Evolutionary conservation across 2,888 invertebrate species (phyloP), one percentile per base, ranked within the genome.

Genomic region (Leptinotarsa peninsularis): DNA sequence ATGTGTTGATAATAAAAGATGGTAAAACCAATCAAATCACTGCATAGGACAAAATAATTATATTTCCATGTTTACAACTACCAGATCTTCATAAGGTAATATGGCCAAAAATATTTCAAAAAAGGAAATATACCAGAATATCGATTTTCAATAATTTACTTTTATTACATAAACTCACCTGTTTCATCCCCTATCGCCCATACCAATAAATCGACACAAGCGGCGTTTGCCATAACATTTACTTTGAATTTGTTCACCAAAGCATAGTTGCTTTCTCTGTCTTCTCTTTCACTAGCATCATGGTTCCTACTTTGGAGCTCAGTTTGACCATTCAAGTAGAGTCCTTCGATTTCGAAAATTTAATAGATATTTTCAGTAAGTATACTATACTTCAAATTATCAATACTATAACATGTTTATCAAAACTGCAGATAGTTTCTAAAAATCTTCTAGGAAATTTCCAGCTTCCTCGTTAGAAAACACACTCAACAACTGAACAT

Each of bases 151-250:
- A 56, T n/a, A 18, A 13, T 18, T 21, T 56, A 21, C n/a, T 21
- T 56, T 27, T 7, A 50, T 43, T 69, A 49, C 60, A 50, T 43
- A 43, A 68, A 81, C 87, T 90, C 88, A 97, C 98, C 97, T 85
- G 96, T 95, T 90, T 98, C 98, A 88, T 98, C 98, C 1, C 95
- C 95, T 81, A 98, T 97, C 1, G 98, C 98, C 99, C 99, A 99
- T 49, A 99, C 98, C 2, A 99, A 91, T 10, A 99, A 90, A 88
- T 99, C 98, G 0, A 99, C 97, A 86, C 98, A 99, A 1, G 98
- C 98, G 0, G 98, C 97, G 89, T 98, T 98, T 0, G 98, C 97
- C 93, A 97, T 96, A 0, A 98, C 97, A 85, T 97, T 97, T 54
- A 98, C 94, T 90, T 97, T 96, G 87, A 96, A 97, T 87, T 95